Base-by-base conservation (phyloP, 2,888 invertebrate species). In the Malthinus flaveolus region DNA sequence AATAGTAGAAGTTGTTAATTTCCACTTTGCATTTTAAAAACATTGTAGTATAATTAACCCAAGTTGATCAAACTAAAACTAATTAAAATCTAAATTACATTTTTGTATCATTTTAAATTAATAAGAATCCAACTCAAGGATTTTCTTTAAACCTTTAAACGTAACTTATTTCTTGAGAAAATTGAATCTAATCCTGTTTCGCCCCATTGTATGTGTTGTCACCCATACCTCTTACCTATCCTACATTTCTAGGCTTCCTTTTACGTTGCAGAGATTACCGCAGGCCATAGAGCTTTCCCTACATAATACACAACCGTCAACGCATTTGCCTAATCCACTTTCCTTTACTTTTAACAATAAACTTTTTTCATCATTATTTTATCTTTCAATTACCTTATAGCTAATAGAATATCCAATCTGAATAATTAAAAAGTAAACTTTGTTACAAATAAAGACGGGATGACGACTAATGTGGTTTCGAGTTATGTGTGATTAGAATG, bases 151-250 rank as follows among this genome's bases (percentile, higher is more conserved):
- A 61, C 44, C 47, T 59, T 49, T 49, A 63, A 61, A 63, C 61
- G 56, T 61, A 53, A 61, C 59, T 61, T 61, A 63, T 61, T 63
- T 59, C 54, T 56, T 61, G 59, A 52, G 61, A 56, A 61, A 61
- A 63, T 63, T 61, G 61, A 59, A 61, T 61, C 59, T 63, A 63
- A 63, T 63, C 61, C 58, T 59, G 59, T 59, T 59, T 59, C 55
- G 54, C 42, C 48, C 56, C 59, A 59, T 59, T 55, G 42, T 55
- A 59, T 55, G 55, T 59, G 59, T 56, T 56, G 59, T 55, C 55
- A 51, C 51, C 48, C 48, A 47, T 42, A 49, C 56, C 56, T 31
- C 59, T 48, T 59, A 47, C 59, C 55, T 42, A 51, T 59, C 34
- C 48, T 48, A 51, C 56, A 59, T 59, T 51, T 59, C 55, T 59